Percentiles rank a stretch among this genome's conserved stretches.
Evolutionary conservation across 2,113 vertebrate genomes (phyloP).

Genomic region (Scomber japonicus): DNA sequence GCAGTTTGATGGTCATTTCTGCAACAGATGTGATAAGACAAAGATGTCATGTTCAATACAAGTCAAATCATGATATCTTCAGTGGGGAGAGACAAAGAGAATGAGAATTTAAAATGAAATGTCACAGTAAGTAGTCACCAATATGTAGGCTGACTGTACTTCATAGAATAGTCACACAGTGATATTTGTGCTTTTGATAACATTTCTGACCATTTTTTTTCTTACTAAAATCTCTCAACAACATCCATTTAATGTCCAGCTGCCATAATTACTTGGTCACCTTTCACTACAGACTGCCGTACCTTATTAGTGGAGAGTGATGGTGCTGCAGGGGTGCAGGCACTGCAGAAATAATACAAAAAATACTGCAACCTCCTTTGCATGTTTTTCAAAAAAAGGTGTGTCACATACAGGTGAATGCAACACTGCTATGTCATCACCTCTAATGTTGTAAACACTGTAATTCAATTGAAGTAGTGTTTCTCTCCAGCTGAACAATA

Average conservation of each 20-base stretch:
- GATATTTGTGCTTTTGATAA: slow-evolving; percentile 8
- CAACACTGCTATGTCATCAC: no score
- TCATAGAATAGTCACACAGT: not conserved
- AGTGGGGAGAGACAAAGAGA: not conserved
- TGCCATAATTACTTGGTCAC: no score
- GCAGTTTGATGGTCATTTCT: not conserved
- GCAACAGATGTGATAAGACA: slow-evolving; percentile 13
- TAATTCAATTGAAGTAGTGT: no score
- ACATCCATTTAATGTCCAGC: no score
- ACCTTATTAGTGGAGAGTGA: not conserved
- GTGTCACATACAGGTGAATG: no score
- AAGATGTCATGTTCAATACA: not conserved
- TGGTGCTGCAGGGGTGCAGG: no score
- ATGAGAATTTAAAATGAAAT: not conserved
- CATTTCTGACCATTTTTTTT: slow-evolving; percentile 7
- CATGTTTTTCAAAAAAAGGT: not conserved
- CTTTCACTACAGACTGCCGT: not conserved
- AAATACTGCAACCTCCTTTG: not conserved
- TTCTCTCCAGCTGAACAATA: no score
- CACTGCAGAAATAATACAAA: no score
- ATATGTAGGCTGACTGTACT: not conserved
- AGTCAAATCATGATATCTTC: not conserved
- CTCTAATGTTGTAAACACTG: no score
- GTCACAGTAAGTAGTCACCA: not conserved
- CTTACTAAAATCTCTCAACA: not conserved